Conservation (phyloP, 2,797 vertebrate genomes). For the Parambassis ranga region DNA sequence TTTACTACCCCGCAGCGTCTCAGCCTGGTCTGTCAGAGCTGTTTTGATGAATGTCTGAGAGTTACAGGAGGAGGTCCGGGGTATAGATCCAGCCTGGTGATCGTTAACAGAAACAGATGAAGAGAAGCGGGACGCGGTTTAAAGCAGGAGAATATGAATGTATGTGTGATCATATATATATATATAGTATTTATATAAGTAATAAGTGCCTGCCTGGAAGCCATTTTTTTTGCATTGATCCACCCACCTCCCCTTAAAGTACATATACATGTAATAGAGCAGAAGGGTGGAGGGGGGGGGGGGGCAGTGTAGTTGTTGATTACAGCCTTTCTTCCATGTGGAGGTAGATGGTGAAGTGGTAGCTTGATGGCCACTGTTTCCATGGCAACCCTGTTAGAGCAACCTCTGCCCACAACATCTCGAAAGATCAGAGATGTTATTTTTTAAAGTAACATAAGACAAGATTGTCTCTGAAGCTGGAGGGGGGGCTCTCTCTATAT, state of each 20-base stretch:
- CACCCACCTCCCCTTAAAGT: constrained; percentile 43
- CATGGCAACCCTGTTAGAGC: constrained; percentile 75
- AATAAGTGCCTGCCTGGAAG: neutral
- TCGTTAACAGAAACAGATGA: constrained; percentile 37
- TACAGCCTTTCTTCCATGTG: constrained; percentile 67
- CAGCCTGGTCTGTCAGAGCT: constrained; percentile 1
- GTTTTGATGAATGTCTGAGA: constrained; percentile 31
- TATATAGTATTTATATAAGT: constrained; percentile 1
- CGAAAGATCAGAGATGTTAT: constrained; percentile 67
- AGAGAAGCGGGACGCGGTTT: constrained; percentile 7
- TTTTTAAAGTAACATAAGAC: constrained; percentile 58
- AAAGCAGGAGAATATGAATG: constrained; percentile 8
- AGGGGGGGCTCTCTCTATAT: no score
- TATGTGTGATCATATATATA: neutral
- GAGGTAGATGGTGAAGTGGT: constrained; percentile 61
- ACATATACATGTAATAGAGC: constrained; percentile 26
- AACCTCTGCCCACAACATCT: constrained; percentile 72
- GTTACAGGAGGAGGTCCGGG: constrained; percentile 17
- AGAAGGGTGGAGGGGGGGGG: neutral
- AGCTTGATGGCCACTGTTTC: constrained; percentile 80
- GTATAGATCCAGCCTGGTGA: constrained; percentile 26
- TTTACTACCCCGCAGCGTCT: constrained; percentile 31
- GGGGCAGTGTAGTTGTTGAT: constrained; percentile 51
- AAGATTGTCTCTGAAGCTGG: constrained; percentile 19
- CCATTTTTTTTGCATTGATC: constrained; percentile 33